phyloP scores from a whole-genome alignment of 2,888 invertebrate species.

The Andricus curvator region DNA sequence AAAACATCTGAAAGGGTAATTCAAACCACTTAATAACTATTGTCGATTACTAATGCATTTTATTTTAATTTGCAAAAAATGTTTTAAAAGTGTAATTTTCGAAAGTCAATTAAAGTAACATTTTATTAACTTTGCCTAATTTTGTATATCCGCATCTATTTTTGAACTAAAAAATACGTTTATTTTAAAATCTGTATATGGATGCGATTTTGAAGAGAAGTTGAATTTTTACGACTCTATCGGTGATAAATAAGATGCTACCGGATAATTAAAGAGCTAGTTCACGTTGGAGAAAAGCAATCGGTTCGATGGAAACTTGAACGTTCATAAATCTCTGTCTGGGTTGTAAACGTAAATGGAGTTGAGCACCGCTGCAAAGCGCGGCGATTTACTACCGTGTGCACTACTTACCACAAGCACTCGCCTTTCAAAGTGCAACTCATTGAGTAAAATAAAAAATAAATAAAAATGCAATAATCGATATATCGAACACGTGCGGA shows the following conservation, averaged over 20 bases:
- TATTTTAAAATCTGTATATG: neutral
- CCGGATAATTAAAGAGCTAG: slow-evolving; percentile 53
- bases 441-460: slow-evolving; percentile 22
- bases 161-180: neutral
- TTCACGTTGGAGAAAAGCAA: slow-evolving; percentile 45
- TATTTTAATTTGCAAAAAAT: too few relatives aligned
- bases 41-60: too few relatives aligned
- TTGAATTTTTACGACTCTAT: neutral
- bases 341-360: slow-evolving; percentile 39
- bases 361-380: slow-evolving; percentile 41
- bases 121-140: neutral
- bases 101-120: too few relatives aligned
- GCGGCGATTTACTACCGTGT: slow-evolving; percentile 35
- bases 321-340: slow-evolving; percentile 55
- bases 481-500: neutral
- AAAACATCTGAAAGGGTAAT: too few relatives aligned
- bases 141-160: neutral
- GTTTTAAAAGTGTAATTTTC: too few relatives aligned
- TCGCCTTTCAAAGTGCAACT: slow-evolving; percentile 14
- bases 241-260: slow-evolving; percentile 4
- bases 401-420: slow-evolving; percentile 31
- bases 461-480: slow-evolving; percentile 9
- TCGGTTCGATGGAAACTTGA: slow-evolving; percentile 54
- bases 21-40: too few relatives aligned
- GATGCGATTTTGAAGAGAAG: neutral